These are phyloP conservation scores for Botia almorhae DNA, from an alignment of 2,797 vertebrate genomes.

Conservation along the genomic window DNA sequence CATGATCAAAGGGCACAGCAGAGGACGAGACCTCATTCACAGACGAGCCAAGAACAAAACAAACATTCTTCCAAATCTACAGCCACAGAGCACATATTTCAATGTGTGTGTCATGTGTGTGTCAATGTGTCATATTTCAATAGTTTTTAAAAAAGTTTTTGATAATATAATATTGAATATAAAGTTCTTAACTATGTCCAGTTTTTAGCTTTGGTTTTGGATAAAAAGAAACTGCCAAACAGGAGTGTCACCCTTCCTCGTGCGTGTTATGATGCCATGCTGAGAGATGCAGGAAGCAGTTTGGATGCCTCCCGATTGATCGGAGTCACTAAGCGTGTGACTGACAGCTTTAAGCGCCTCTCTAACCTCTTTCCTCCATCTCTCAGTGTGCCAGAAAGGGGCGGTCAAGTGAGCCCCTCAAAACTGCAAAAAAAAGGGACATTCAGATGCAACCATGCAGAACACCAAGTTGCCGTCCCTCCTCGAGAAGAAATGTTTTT, in stretches of 20 bases:
- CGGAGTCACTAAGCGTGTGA: conserved; percentile 61
- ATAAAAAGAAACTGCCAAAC: neutral
- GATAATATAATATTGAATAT: neutral
- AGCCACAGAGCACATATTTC: neutral
- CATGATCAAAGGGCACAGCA: conserved; percentile 52
- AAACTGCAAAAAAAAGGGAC: conserved; percentile 68
- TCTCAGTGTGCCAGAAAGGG: conserved; percentile 68
- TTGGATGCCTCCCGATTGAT: conserved; percentile 22
- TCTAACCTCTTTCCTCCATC: conserved; percentile 73
- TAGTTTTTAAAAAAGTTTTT: too few relatives aligned
- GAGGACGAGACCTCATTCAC: conserved; percentile 50
- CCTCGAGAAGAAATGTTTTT: conserved; percentile 71
- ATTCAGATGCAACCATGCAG: conserved; percentile 77
- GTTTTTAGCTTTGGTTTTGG: neutral
- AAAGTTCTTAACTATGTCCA: neutral
- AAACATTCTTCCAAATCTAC: neutral
- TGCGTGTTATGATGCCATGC: neutral
- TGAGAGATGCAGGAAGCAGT: conserved; percentile 11
- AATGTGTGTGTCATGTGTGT: too few relatives aligned
- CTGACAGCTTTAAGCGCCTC: conserved; percentile 76
- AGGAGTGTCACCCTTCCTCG: neutral
- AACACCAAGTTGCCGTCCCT: conserved; percentile 72
- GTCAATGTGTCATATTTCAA: too few relatives aligned
- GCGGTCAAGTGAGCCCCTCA: conserved; percentile 79
- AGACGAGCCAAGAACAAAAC: conserved; percentile 36